phyloP scores from a whole-genome alignment of 2,797 vertebrate species.

The Leptoclinus maculatus region DNA sequence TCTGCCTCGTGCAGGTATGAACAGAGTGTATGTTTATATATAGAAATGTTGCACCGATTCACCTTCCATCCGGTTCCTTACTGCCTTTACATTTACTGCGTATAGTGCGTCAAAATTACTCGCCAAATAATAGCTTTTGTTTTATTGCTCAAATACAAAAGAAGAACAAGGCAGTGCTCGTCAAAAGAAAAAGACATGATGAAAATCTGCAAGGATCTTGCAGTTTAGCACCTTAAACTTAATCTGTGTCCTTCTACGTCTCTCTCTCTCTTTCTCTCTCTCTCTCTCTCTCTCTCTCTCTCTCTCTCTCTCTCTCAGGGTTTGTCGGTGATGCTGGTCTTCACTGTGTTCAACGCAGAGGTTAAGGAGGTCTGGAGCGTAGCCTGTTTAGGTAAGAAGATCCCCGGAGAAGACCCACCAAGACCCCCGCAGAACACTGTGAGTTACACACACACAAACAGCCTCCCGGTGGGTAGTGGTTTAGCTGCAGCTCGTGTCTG shows the following conservation, averaged over 20 bases:
- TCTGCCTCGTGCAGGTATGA: constrained; percentile 95
- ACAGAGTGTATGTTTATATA: neutral
- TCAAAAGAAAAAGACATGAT: neutral
- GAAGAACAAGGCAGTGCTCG: neutral
- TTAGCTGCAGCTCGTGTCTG: neutral
- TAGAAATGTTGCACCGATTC: neutral
- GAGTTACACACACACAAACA: constrained; percentile 53
- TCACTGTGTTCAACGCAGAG: constrained; percentile 94
- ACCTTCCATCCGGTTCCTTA: neutral
- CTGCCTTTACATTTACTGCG: neutral
- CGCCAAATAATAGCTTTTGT: neutral
- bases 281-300: constrained; percentile 22
- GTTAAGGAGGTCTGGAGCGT: constrained; percentile 93
- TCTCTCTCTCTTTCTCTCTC: neutral
- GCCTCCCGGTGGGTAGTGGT: neutral
- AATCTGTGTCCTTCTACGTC: neutral
- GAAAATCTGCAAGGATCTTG: neutral
- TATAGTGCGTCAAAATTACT: neutral
- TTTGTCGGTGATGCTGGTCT: constrained; percentile 90
- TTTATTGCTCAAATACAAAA: neutral
- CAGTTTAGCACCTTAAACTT: neutral
- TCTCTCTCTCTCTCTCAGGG: constrained; percentile 81
- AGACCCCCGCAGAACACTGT: constrained; percentile 87
- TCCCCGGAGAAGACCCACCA: constrained; percentile 86
- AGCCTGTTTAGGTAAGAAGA: constrained; percentile 91